phyloP scores from a whole-genome alignment of 2,113 vertebrate genomes.

The Eurystomus gularis region DNA sequence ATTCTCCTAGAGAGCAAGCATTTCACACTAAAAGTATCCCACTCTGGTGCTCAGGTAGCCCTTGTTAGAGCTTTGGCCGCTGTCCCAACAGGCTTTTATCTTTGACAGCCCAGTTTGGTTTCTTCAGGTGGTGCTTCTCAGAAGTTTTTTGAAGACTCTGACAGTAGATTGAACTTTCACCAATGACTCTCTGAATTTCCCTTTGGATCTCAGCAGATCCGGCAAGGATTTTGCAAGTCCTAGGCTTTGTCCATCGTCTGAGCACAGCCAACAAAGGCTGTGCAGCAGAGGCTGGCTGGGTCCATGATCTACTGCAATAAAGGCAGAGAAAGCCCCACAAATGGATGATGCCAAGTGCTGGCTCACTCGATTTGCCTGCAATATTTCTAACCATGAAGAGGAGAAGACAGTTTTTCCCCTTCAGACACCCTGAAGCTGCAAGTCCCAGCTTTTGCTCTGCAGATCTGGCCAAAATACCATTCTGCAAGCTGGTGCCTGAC shows the following conservation, averaged over 20 bases:
- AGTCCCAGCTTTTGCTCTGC: background rate
- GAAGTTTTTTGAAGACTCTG: background rate
- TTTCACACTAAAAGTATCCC: background rate
- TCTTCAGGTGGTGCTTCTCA: background rate
- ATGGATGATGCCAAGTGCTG: background rate
- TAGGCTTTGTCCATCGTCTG: fast-evolving
- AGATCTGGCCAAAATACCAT: background rate
- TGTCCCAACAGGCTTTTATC: background rate
- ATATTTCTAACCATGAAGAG: background rate
- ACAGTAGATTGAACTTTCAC: background rate
- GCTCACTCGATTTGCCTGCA: background rate
- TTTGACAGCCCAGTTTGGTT: background rate
- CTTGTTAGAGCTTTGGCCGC: background rate
- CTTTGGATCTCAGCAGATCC: background rate
- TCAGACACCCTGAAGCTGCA: background rate
- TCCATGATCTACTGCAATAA: background rate
- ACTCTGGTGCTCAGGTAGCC: background rate
- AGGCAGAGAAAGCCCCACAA: background rate
- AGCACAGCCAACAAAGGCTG: background rate
- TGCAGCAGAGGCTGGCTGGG: background rate
- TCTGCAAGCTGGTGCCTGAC: background rate
- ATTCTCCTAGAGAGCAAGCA: background rate
- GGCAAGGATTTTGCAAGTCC: background rate
- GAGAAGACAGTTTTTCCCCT: background rate
- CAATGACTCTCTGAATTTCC: background rate